Conservation (phyloP, 2,888 invertebrate species). For the Pasiphila rectangulata region DNA sequence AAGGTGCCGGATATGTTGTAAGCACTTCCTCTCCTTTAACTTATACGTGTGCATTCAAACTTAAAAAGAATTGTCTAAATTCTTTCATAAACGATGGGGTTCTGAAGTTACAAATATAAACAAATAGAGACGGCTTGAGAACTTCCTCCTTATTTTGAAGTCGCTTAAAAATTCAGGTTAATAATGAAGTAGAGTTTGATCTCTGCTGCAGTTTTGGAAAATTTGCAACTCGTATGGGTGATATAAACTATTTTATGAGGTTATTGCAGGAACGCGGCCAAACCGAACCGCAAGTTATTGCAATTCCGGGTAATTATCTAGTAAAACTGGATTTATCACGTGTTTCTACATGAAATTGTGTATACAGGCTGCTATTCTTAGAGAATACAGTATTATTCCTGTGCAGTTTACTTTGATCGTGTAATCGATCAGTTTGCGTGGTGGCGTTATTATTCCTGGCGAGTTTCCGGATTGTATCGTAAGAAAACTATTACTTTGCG, state of each 20-base stretch:
- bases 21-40: no score
- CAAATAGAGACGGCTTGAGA: no score
- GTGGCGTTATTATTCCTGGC: not conserved
- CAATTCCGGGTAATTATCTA: conserved; percentile 6
- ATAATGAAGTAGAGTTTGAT: no score
- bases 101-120: no score
- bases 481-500: no score
- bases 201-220: no score
- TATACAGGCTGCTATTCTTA: not conserved
- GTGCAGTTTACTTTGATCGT: not conserved
- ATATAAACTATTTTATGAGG: conserved; percentile 31
- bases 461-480: not conserved
- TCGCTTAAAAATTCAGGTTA: no score
- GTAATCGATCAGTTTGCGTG: not conserved
- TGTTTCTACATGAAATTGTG: not conserved
- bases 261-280: conserved; percentile 35
- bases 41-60: no score
- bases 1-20: no score
- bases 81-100: no score
- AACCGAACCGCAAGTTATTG: conserved; percentile 22
- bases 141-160: no score
- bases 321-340: conserved; percentile 26
- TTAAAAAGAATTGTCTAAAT: no score
- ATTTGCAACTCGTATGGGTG: conserved; percentile 11
- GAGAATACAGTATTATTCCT: not conserved